phyloP scores from a whole-genome alignment of 1,140 invertebrate genomes.

The Drosophila prosaltans region DNA sequence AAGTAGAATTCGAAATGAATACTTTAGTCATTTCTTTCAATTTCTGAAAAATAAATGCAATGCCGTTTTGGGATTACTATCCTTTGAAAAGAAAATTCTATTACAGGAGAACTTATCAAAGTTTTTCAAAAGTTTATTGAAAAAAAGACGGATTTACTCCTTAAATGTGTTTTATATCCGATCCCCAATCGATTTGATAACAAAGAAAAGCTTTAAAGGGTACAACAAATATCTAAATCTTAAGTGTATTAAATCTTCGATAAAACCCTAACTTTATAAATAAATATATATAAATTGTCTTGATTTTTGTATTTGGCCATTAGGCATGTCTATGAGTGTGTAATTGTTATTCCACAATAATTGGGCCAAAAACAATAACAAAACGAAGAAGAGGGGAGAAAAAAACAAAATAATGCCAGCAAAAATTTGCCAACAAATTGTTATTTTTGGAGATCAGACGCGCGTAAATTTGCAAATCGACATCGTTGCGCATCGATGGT shows the following conservation, averaged over 20 bases:
- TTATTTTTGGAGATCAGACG: conserved; percentile 37
- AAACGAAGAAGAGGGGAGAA: conserved; percentile 24
- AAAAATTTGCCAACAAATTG: conserved; percentile 36
- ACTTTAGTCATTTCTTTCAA: too few species aligned
- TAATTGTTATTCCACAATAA: conserved; percentile 77
- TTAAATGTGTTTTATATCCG: too few species aligned
- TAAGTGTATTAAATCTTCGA: neutral
- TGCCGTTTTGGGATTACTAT: too few species aligned
- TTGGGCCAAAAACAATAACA: conserved; percentile 52
- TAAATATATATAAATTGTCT: neutral
- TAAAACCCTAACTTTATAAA: neutral
- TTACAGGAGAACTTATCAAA: too few species aligned
- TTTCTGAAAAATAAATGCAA: too few species aligned
- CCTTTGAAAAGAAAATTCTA: too few species aligned
- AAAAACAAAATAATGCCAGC: conserved; percentile 24
- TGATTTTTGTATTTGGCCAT: conserved; percentile 36
- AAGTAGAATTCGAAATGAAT: too few species aligned
- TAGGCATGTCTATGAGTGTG: conserved; percentile 42
- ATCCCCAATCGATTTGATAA: too few species aligned
- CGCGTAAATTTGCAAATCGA: conserved; percentile 61
- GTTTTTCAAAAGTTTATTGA: too few species aligned
- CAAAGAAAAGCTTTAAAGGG: too few species aligned
- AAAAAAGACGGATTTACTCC: too few species aligned
- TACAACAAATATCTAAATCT: too few species aligned
- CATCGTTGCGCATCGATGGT: conserved; percentile 48